Percentiles rank a stretch among this genome's conserved stretches.
These are phyloP conservation scores for Artemia sinica DNA, from an alignment of 2,888 invertebrate species.

Conservation along the genomic window DNA sequence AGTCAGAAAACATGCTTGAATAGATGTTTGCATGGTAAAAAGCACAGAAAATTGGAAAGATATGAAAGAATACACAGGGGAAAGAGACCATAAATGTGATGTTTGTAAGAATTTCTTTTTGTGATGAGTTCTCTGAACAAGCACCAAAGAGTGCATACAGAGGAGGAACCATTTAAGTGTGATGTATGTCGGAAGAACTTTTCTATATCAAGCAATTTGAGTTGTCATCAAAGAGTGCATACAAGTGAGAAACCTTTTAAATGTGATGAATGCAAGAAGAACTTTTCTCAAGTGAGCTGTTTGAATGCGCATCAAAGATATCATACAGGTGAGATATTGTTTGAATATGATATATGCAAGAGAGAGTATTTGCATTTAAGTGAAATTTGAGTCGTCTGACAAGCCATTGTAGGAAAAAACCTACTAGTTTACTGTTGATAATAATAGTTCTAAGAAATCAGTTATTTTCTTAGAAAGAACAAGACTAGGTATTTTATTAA, in stretches of 20 bases:
- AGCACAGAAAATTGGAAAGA: no score
- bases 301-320: conserved; percentile 12
- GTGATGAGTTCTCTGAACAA: conserved; percentile 10
- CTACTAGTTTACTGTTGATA: no score
- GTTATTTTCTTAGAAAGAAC: no score
- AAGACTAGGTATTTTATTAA: no score
- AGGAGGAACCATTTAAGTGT: conserved; percentile 16
- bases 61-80: neutral
- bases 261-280: conserved; percentile 11
- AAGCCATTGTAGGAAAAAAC: no score
- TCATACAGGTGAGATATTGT: conserved; percentile 17
- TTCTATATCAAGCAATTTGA: neutral
- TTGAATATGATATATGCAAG: conserved; percentile 17
- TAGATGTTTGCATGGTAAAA: no score
- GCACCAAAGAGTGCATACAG: conserved; percentile 16
- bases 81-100: conserved; percentile 16
- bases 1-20: no score
- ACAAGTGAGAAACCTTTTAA: neutral
- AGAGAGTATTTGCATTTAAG: conserved; percentile 10
- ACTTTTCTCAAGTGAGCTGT: neutral
- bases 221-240: conserved; percentile 2
- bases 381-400: no score
- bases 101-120: conserved; percentile 19
- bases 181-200: conserved; percentile 15
- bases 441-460: no score